These are phyloP conservation scores for Pao palembangensis DNA, from an alignment of 2,113 vertebrate genomes.

Conservation along the genomic window DNA sequence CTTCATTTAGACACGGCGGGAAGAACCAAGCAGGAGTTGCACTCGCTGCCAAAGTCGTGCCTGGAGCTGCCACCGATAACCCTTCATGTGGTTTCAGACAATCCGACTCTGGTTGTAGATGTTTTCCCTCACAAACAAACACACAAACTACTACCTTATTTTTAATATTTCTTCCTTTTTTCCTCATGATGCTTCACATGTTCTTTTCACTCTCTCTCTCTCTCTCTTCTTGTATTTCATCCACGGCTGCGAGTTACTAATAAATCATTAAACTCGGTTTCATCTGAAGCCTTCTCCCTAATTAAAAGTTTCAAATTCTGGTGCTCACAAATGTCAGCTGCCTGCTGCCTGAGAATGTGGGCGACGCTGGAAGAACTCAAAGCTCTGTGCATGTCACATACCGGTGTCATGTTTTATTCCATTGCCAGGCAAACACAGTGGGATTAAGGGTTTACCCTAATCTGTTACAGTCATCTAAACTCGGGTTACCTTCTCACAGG, in stretches of 20 bases:
- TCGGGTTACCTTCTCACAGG: too few species aligned
- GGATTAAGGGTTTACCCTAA: too few species aligned
- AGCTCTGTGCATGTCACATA: too few species aligned
- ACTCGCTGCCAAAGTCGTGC: constrained; percentile 6
- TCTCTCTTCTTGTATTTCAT: constrained; percentile 9
- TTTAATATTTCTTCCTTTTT: too few species aligned
- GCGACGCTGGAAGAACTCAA: not conserved
- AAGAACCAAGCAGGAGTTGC: constrained; percentile 25
- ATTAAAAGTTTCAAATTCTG: constrained; percentile 12
- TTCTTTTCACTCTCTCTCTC: constrained; percentile 4
- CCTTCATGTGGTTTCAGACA: not conserved
- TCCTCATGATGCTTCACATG: not conserved
- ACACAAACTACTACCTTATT: not conserved
- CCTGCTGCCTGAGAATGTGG: not conserved
- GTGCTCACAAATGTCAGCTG: too few species aligned
- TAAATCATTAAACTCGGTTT: constrained; percentile 26
- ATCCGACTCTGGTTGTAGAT: too few species aligned
- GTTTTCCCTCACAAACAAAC: not conserved
- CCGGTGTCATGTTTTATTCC: too few species aligned
- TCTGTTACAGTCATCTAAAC: too few species aligned
- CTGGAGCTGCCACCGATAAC: constrained; percentile 7
- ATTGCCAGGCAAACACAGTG: too few species aligned
- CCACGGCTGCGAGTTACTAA: not conserved
- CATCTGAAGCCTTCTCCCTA: constrained; percentile 13
- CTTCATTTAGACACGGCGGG: constrained; percentile 49